These are phyloP conservation scores for Lacanobia wlatinum DNA, from an alignment of 2,888 invertebrate genomes.

Conservation along the genomic window DNA sequence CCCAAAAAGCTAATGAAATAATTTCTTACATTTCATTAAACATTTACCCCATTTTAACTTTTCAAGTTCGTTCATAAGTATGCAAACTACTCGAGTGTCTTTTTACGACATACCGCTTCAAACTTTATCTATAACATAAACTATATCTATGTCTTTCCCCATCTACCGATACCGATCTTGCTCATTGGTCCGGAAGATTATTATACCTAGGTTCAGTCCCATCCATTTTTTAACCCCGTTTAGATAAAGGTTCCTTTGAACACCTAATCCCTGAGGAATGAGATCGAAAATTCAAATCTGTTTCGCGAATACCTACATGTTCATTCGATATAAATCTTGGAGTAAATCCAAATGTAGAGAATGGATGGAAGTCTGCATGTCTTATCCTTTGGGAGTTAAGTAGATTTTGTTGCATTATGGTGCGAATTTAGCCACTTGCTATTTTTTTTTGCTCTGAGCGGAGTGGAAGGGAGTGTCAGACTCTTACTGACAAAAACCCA, in stretches of 20 bases:
- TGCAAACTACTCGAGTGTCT: background rate
- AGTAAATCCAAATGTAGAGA: conserved; percentile 30
- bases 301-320: conserved; percentile 16
- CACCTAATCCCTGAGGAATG: conserved; percentile 66
- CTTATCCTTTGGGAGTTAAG: conserved; percentile 17
- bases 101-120: conserved; percentile 8
- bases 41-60: background rate
- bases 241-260: conserved; percentile 69
- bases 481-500: too few species aligned
- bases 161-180: conserved; percentile 47
- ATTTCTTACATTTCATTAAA: background rate
- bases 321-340: conserved; percentile 36
- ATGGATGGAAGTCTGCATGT: conserved; percentile 17
- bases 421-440: background rate
- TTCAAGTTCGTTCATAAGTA: background rate
- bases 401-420: background rate
- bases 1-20: background rate
- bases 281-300: conserved; percentile 56
- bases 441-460: too few species aligned
- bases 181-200: conserved; percentile 67
- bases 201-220: conserved; percentile 60
- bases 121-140: conserved; percentile 19
- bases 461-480: too few species aligned
- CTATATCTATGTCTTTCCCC: conserved; percentile 27
- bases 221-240: conserved; percentile 69